Evolutionary conservation across 2,113 vertebrate genomes (phyloP).

Genomic region (Sceloporus tristichus): DNA sequence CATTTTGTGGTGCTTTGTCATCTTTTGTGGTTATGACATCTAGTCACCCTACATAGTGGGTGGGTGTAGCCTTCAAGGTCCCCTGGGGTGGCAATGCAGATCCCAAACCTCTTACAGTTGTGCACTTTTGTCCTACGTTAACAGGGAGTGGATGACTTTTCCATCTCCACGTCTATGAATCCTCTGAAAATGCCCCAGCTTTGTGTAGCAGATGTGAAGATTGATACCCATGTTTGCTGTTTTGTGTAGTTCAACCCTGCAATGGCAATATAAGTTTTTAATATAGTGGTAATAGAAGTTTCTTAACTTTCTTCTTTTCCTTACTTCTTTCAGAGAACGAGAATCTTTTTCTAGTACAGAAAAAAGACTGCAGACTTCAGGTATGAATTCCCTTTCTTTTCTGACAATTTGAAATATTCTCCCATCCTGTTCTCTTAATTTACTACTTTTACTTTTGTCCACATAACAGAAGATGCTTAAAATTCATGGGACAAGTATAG

Average conservation of each 20-base stretch:
- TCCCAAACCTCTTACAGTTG: no score
- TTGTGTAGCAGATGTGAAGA: not conserved
- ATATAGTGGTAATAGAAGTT: slow-evolving; percentile 17
- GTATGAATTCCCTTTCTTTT: slow-evolving; percentile 55
- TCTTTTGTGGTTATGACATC: no score
- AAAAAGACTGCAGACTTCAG: slow-evolving; percentile 58
- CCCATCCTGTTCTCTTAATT: slow-evolving; percentile 12
- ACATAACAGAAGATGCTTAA: not conserved
- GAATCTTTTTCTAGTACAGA: not conserved
- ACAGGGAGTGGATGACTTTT: no score
- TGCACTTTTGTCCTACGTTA: not conserved
- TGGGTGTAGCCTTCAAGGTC: no score
- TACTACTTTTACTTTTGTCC: not conserved
- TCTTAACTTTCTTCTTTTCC: slow-evolving; percentile 29
- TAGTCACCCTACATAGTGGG: no score
- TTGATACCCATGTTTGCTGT: not conserved
- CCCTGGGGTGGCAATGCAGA: no score
- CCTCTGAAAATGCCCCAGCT: not conserved
- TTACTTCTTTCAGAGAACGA: slow-evolving; percentile 64
- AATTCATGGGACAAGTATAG: slow-evolving; percentile 23
- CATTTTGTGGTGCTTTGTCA: no score
- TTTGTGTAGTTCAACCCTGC: not conserved
- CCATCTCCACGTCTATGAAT: no score
- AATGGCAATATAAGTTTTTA: not conserved
- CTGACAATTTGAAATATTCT: not conserved